phyloP scores from a whole-genome alignment of 2,888 invertebrate genomes.

The Slavum lentiscoides region DNA sequence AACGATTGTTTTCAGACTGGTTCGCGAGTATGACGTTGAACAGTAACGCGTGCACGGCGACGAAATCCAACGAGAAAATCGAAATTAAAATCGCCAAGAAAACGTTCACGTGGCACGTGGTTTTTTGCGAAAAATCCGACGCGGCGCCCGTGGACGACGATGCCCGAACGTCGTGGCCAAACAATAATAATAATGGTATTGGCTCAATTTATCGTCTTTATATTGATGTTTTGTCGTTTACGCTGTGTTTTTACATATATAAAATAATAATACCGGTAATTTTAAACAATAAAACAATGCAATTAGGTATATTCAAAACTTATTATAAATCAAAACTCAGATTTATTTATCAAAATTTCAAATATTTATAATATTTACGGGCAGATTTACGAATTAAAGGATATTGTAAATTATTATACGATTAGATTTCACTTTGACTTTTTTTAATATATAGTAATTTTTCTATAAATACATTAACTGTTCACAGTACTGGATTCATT shows the following conservation, averaged over 20 bases:
- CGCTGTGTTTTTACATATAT: too few species aligned
- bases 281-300: too few species aligned
- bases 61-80: not conserved
- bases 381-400: too few species aligned
- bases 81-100: not conserved
- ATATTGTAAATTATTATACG: not conserved
- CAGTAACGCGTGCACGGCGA: not conserved
- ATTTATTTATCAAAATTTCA: not conserved
- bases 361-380: not conserved
- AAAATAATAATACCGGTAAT: too few species aligned
- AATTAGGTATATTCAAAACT: too few species aligned
- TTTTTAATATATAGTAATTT: not conserved
- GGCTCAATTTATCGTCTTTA: too few species aligned
- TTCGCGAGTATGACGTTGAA: not conserved
- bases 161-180: not conserved
- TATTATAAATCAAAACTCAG: not conserved
- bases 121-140: not conserved
- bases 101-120: slow-evolving; percentile 1
- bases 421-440: not conserved
- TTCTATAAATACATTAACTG: not conserved
- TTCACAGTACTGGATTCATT: not conserved
- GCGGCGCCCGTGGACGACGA: not conserved
- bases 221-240: too few species aligned
- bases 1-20: not conserved
- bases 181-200: too few species aligned